Evolutionary conservation across 2,797 vertebrate species (phyloP), one percentile per base, ranked within the genome.

Genomic region (Decapterus maruadsi): DNA sequence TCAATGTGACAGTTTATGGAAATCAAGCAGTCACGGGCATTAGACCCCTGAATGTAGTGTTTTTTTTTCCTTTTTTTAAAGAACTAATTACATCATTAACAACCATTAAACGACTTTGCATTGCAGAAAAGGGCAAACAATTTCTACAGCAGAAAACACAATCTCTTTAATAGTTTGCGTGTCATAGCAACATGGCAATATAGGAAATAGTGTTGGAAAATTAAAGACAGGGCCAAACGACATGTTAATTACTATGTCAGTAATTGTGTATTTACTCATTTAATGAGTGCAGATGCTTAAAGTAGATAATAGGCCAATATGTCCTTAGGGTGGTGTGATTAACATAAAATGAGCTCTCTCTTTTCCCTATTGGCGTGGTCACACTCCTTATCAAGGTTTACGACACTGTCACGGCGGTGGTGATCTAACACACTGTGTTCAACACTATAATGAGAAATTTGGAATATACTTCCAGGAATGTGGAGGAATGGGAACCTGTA

Each of bases 281-380:
- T 93, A 93, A 94, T 92, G 90, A 87, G 87, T 81, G 81, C 87
- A 87, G 90, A 93, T 92, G 90, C 88, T 87, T 88, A 75, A 81
- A 84, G 87, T 75, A 89, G 88, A 92, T 91, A 92, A 93, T 79
- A 64, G 84, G 71, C 50, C 77, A 81, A 70, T 54, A 72, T 84
- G 83, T 92, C 89, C 89, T 90, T 48, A 82, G 89, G 89, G 86
- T 81, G 71, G 40, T 68, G 75, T 51, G 80, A 89, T 87, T 87
- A 79, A 82, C 86, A 89, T 87, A 80, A 88, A 85, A 79, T 69
- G 10, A 61, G 77, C 17, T 79, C 67, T 68, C 31, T 68, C 31
- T 78, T 66, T 66, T 57, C 78, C 40, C 58, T 84, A 69, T 57
- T 58, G 55, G 68, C 75, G 72, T 68, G 63, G 74, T 76, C 61